Evolutionary conservation across 2,113 vertebrate species (phyloP).

Genomic region (Tupaia chinensis): DNA sequence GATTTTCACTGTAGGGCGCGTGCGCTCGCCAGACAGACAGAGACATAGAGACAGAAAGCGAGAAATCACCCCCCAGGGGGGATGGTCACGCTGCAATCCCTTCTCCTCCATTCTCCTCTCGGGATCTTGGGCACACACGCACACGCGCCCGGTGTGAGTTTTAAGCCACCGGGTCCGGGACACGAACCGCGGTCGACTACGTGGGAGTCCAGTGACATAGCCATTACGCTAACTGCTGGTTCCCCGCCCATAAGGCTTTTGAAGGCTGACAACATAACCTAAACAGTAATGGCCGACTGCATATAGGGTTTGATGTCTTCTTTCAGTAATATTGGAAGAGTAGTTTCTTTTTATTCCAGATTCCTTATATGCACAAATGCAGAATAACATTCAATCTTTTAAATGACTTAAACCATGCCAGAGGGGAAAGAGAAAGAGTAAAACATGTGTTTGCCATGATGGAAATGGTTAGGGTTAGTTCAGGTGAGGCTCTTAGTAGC

Average conservation of each 20-base stretch:
- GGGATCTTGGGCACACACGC: too few species aligned
- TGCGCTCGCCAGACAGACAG: too few species aligned
- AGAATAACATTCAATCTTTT: slow-evolving; percentile 57
- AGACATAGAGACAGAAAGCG: too few species aligned
- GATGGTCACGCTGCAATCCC: too few species aligned
- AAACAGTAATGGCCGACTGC: not conserved
- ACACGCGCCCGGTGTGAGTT: too few species aligned
- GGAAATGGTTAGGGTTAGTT: not conserved
- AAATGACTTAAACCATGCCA: slow-evolving; percentile 48
- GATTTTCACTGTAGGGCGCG: too few species aligned
- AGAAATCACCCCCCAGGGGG: too few species aligned
- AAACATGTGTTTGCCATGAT: not conserved
- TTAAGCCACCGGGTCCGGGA: too few species aligned
- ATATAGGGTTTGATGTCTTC: not conserved
- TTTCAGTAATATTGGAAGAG: not conserved
- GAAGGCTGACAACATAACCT: not conserved
- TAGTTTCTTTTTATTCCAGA: not conserved
- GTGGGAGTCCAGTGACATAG: too few species aligned
- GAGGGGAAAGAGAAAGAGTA: not conserved
- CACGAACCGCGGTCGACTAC: too few species aligned
- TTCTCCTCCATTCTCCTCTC: too few species aligned
- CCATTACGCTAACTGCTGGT: too few species aligned
- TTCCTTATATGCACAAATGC: not conserved
- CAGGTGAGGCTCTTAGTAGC: not conserved
- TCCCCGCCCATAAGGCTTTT: not conserved